Evolutionary conservation across 2,797 vertebrate genomes (phyloP).

Genomic region (Anabas testudineus): DNA sequence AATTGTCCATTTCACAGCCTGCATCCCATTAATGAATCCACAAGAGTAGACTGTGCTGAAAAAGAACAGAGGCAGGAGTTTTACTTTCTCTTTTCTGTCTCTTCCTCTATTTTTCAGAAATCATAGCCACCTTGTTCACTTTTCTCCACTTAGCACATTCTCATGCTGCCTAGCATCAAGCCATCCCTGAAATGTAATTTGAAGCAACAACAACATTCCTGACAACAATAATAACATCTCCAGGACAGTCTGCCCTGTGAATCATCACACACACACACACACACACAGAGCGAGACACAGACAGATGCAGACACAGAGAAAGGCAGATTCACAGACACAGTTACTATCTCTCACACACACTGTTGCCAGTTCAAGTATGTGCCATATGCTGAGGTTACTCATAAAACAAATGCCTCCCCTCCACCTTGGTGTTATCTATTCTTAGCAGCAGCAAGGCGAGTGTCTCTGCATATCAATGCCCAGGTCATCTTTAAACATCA

Average conservation of each 20-base stretch:
- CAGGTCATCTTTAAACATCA: conserved; percentile 68
- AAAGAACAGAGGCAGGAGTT: conserved; percentile 8
- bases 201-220: conserved; percentile 39
- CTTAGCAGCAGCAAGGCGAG: conserved; percentile 48
- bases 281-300: background rate
- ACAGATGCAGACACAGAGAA: conserved; percentile 16
- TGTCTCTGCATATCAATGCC: conserved; percentile 65
- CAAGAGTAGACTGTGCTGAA: conserved; percentile 46
- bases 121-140: conserved; percentile 16
- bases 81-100: background rate
- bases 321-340: conserved; percentile 31
- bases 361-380: conserved; percentile 15
- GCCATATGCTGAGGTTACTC: conserved; percentile 44
- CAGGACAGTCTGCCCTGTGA: conserved; percentile 30
- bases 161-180: conserved; percentile 46
- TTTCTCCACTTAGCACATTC: conserved; percentile 31
- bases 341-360: conserved; percentile 22
- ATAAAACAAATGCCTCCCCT: conserved; percentile 47
- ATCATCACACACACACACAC: conserved; percentile 24
- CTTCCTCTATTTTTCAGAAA: conserved; percentile 14
- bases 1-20: conserved; percentile 46
- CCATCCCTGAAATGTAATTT: conserved; percentile 54
- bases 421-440: conserved; percentile 60
- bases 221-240: conserved; percentile 45
- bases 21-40: conserved; percentile 41